A percentile compares a stretch with the other conserved stretches of the same genome.
Conservation (phyloP, 1,140 invertebrate genomes). For the Lasioglossum baleicum region DNA sequence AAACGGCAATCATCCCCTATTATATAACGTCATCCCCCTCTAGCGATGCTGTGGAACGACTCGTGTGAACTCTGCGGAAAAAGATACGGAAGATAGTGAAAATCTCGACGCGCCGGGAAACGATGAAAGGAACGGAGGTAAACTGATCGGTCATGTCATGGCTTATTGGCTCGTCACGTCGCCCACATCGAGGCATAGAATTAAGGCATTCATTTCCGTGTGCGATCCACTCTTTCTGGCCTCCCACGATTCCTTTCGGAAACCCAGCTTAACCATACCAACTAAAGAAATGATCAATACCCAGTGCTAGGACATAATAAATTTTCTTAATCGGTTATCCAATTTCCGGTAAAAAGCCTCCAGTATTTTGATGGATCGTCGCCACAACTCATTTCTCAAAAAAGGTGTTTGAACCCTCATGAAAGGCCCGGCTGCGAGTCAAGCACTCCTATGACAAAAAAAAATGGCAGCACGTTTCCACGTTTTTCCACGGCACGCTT, state of each 20-base stretch:
- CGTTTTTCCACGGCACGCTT: slow-evolving; percentile 14
- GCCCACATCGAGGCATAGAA: slow-evolving; percentile 70
- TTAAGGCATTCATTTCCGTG: slow-evolving; percentile 64
- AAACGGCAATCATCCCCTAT: slow-evolving; percentile 77
- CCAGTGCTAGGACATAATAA: no score
- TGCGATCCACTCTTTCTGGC: slow-evolving; percentile 33
- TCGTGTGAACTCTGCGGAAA: slow-evolving; percentile 75
- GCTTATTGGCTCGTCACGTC: slow-evolving; percentile 74
- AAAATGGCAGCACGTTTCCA: background rate
- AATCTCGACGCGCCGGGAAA: slow-evolving; percentile 55
- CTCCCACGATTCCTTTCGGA: slow-evolving; percentile 52
- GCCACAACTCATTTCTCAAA: background rate
- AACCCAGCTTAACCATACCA: background rate
- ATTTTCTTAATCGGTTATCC: no score
- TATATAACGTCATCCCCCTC: slow-evolving; percentile 73
- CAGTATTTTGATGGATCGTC: background rate
- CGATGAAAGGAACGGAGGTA: slow-evolving; percentile 65
- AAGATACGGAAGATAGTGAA: slow-evolving; percentile 67
- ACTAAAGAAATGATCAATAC: no score
- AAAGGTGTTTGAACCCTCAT: background rate
- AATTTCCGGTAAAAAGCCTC: no score
- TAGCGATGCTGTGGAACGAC: slow-evolving; percentile 33
- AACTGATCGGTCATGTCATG: slow-evolving; percentile 75
- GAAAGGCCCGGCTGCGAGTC: no score
- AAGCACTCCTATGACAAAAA: background rate